Conservation (phyloP, 2,797 vertebrate genomes). For the Anguilla obscura region DNA sequence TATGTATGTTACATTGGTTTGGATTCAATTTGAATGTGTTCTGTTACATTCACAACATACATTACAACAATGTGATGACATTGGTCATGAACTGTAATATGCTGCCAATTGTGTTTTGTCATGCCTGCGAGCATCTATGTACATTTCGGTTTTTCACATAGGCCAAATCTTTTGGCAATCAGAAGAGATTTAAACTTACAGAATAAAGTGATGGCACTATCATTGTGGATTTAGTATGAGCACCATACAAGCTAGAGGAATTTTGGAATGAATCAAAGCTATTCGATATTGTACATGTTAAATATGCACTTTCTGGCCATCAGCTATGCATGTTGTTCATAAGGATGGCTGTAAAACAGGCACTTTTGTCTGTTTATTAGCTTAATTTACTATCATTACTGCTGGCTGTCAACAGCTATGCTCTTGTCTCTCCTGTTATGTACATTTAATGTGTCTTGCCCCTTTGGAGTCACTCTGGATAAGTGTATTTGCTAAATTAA, state of each 20-base stretch:
- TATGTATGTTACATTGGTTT: no score
- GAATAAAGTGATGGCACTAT: not conserved
- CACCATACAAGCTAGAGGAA: not conserved
- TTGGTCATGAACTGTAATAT: no score
- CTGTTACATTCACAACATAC: no score
- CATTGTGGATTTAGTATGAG: not conserved
- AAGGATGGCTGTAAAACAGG: not conserved
- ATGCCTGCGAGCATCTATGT: no score
- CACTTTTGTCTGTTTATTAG: not conserved
- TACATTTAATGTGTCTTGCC: not conserved
- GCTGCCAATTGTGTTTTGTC: no score
- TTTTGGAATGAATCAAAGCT: not conserved
- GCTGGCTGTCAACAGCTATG: not conserved
- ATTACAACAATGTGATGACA: no score
- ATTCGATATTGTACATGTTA: not conserved
- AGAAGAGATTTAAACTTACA: not conserved
- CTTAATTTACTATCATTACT: not conserved
- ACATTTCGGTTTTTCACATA: no score
- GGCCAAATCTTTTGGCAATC: not conserved
- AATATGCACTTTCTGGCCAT: not conserved
- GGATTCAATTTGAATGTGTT: no score
- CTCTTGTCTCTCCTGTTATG: not conserved
- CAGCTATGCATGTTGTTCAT: not conserved
- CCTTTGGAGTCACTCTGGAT: not conserved
- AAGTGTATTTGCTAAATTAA: not conserved